A percentile compares a stretch with the other conserved stretches of the same genome.
Conservation (phyloP, 2,113 vertebrate genomes). For the Apodemus speciosus region DNA sequence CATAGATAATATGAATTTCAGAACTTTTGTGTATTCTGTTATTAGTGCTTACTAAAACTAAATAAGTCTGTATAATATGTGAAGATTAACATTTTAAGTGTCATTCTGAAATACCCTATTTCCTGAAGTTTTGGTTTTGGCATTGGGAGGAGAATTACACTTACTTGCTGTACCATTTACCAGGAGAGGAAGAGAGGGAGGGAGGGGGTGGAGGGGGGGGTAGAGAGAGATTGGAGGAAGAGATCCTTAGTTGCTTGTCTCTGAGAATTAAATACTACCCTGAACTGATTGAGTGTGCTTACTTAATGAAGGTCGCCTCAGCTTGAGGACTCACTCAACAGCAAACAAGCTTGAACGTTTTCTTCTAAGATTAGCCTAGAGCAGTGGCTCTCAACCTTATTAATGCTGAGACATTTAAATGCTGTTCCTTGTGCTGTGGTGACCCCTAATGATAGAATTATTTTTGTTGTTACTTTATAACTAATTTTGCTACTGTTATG, state of each 20-base stretch:
- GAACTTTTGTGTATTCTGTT: no score
- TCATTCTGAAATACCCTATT: no score
- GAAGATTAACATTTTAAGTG: no score
- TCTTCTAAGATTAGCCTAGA: background rate
- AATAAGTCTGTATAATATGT: no score
- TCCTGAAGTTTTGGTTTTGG: no score
- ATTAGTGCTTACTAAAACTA: no score
- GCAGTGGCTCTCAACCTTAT: background rate
- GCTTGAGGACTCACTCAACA: slow-evolving; percentile 42
- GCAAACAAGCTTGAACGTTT: slow-evolving; percentile 27
- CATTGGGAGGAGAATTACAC: no score
- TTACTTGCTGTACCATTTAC: no score
- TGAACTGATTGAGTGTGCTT: background rate
- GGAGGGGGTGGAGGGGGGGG: background rate
- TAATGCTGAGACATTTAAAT: background rate
- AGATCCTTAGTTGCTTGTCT: background rate
- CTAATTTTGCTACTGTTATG: background rate
- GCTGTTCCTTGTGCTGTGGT: background rate
- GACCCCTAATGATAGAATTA: background rate
- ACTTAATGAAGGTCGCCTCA: slow-evolving; percentile 2
- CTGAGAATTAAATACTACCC: background rate
- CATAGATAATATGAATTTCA: no score
- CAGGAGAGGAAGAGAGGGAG: no score
- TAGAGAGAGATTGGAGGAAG: no score
- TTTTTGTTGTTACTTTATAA: background rate